Percentiles rank a stretch among this genome's conserved stretches.
These are phyloP conservation scores for Enteromius afrohamiltoni DNA, from an alignment of 2,797 vertebrate species.

Conservation along the genomic window DNA sequence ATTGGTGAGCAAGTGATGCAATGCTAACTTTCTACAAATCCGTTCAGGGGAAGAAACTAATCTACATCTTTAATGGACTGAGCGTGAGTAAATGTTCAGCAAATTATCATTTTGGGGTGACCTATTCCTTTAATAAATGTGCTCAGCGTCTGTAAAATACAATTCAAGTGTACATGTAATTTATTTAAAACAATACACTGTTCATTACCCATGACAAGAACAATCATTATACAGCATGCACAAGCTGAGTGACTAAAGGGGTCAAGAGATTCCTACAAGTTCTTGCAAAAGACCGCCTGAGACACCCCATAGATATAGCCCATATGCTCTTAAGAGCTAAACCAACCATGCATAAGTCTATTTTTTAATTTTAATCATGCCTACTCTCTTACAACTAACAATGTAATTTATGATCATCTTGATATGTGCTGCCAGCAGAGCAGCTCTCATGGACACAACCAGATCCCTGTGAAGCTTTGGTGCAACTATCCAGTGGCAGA, in stretches of 20 bases:
- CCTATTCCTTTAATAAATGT: not conserved
- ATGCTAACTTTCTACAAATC: not conserved
- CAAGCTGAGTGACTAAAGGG: constrained; percentile 43
- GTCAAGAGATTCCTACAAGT: constrained; percentile 57
- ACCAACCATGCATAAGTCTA: not conserved
- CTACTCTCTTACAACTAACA: not conserved
- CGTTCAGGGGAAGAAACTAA: not conserved
- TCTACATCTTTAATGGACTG: not conserved
- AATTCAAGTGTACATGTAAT: not conserved
- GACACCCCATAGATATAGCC: constrained; percentile 56
- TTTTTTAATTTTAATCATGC: not conserved
- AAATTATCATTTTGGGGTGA: not conserved
- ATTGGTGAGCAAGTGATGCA: not conserved
- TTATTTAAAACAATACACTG: constrained; percentile 22
- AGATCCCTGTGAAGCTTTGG: not conserved
- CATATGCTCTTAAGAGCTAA: constrained; percentile 57
- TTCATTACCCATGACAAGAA: constrained; percentile 15
- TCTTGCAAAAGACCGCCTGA: constrained; percentile 63
- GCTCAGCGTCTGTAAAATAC: not conserved
- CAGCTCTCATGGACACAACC: not conserved
- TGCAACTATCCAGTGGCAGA: constrained; percentile 10
- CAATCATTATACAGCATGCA: constrained; percentile 45
- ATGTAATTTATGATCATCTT: not conserved
- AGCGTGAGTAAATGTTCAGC: not conserved
- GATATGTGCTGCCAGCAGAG: not conserved